Conservation (phyloP, 1,140 invertebrate genomes). For the Cryptotermes secundus region DNA sequence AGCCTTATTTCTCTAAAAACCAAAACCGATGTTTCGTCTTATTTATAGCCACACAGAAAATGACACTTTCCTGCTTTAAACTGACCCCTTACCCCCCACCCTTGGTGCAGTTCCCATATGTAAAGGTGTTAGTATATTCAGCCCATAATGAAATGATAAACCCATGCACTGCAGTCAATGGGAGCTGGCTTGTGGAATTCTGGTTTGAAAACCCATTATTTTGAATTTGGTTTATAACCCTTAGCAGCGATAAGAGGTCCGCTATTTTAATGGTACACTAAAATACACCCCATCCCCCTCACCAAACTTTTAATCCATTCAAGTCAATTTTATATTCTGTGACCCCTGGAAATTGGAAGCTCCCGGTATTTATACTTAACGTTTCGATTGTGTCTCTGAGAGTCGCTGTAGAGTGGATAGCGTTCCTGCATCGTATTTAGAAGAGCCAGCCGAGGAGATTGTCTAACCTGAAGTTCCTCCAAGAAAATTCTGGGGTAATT, state of each 20-base stretch:
- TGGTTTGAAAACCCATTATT: constrained; percentile 16
- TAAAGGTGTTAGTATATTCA: neutral
- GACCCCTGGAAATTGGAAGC: too few species aligned
- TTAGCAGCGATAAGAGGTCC: neutral
- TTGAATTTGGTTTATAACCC: neutral
- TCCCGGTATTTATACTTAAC: too few species aligned
- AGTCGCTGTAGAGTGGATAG: too few species aligned
- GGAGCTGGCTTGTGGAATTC: neutral
- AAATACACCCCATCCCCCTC: neutral
- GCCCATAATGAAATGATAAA: neutral
- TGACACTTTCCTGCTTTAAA: neutral
- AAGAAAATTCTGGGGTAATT: too few species aligned
- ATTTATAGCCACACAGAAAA: constrained; percentile 17
- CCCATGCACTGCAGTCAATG: neutral
- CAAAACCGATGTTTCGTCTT: constrained; percentile 7
- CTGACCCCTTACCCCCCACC: neutral
- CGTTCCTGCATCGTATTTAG: too few species aligned
- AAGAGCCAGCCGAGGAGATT: too few species aligned
- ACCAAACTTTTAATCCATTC: neutral
- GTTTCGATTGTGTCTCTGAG: too few species aligned
- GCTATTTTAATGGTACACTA: neutral
- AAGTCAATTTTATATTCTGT: neutral
- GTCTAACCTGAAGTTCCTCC: too few species aligned
- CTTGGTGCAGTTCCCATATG: neutral
- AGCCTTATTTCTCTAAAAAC: neutral